Evolutionary conservation across 2,888 invertebrate genomes (phyloP).

Genomic region (Eupithecia abbreviata): DNA sequence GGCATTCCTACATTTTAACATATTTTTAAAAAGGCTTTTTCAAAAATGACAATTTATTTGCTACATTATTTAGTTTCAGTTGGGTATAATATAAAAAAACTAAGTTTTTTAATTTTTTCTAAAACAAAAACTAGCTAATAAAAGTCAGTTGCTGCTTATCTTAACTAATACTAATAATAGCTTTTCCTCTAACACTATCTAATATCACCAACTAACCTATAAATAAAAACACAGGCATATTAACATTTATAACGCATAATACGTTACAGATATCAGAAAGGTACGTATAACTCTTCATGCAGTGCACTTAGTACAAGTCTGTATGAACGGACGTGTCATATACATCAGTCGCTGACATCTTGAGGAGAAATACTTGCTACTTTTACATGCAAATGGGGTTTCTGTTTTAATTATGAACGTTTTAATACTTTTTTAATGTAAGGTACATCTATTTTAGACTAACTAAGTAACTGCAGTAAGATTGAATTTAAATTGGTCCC

Average conservation of each 20-base stretch:
- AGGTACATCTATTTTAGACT: background rate
- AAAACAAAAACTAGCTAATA: background rate
- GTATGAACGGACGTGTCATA: conserved; percentile 65
- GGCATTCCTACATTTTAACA: background rate
- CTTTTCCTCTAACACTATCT: background rate
- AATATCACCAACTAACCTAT: background rate
- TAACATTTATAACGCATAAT: conserved; percentile 48
- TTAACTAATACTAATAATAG: background rate
- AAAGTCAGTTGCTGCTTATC: background rate
- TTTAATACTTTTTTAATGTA: conserved; percentile 14
- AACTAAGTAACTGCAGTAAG: background rate
- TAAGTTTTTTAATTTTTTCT: background rate
- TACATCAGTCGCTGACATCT: conserved; percentile 66
- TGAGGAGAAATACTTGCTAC: conserved; percentile 64
- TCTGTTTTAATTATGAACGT: conserved; percentile 39
- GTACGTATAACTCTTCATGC: conserved; percentile 62
- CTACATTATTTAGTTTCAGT: too few species aligned
- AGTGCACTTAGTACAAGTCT: conserved; percentile 70
- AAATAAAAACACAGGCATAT: conserved; percentile 19
- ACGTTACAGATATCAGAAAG: conserved; percentile 53
- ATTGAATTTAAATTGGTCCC: background rate
- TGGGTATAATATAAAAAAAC: background rate
- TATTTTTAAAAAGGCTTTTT: background rate
- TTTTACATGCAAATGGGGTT: conserved; percentile 41
- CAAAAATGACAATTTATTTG: too few species aligned